Conservation (phyloP, 53 echinoderm and acorn worm genomes). For the Zoroaster sp. region DNA sequence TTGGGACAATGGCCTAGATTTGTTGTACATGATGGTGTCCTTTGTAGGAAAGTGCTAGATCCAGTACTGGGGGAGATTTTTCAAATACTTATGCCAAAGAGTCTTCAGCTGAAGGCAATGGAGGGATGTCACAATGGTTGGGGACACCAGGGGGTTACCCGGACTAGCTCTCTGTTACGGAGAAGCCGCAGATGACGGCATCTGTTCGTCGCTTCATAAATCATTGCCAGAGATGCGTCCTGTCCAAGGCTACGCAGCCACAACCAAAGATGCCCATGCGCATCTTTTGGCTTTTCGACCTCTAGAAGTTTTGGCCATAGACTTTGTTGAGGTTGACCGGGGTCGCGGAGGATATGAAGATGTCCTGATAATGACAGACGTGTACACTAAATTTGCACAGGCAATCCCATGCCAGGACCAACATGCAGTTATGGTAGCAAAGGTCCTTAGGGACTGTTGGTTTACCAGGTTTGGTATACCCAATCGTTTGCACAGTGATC, state of each 20-base stretch:
- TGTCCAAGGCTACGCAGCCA: constrained; percentile 53
- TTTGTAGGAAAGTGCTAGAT: constrained; percentile 17
- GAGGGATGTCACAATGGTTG: constrained; percentile 49
- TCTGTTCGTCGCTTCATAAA: constrained; percentile 31
- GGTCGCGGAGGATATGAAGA: constrained; percentile 39
- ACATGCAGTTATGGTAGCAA: constrained; percentile 67
- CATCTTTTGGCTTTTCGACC: constrained; percentile 52
- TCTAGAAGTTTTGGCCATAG: constrained; percentile 63
- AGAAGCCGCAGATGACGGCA: constrained; percentile 54
- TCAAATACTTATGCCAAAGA: constrained; percentile 50
- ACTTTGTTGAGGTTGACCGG: constrained; percentile 39
- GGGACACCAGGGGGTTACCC: constrained; percentile 61
- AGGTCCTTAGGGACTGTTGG: constrained; percentile 57
- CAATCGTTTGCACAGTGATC: constrained; percentile 68
- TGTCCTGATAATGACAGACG: constrained; percentile 68
- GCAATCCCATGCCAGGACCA: constrained; percentile 73
- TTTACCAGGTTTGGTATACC: constrained; percentile 80
- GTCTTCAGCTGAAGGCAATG: constrained; percentile 27
- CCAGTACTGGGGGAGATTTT: neutral
- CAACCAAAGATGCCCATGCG: constrained; percentile 16
- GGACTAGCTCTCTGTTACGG: constrained; percentile 30
- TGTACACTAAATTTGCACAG: constrained; percentile 62
- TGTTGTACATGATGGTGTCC: neutral
- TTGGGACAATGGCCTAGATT: constrained; percentile 10
- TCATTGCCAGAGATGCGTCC: constrained; percentile 32